phyloP scores from a whole-genome alignment of 2,113 vertebrate genomes.

The Platycercus adscitus region DNA sequence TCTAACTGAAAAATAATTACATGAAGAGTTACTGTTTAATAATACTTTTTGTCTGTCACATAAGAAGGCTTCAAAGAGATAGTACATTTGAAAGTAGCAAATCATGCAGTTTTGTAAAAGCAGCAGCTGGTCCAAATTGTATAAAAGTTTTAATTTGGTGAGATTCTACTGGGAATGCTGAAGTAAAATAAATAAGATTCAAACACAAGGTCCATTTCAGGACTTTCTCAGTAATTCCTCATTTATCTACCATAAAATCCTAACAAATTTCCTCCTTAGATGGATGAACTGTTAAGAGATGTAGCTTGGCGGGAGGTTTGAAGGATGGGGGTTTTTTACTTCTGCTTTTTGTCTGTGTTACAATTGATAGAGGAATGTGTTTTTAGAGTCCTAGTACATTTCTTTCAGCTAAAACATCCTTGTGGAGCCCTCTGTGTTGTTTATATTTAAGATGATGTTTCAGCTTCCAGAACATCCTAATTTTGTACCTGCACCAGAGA shows the following conservation, averaged over 20 bases:
- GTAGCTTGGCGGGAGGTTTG: neutral
- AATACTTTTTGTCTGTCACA: neutral
- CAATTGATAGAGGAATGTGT: neutral
- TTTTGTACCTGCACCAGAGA: neutral
- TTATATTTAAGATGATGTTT: neutral
- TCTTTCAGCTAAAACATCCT: neutral
- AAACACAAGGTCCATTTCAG: neutral
- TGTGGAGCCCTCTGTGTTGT: neutral
- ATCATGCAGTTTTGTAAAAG: neutral
- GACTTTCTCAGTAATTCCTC: neutral
- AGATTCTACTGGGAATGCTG: neutral
- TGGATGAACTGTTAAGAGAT: neutral
- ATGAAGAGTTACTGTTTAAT: neutral
- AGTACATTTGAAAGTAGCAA: neutral
- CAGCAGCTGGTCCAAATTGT: neutral
- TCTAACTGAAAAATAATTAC: neutral
- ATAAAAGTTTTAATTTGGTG: neutral
- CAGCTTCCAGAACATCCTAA: neutral
- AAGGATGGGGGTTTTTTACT: neutral
- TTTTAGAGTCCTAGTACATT: neutral
- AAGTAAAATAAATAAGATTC: neutral
- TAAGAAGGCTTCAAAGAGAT: neutral
- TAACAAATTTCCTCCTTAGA: neutral
- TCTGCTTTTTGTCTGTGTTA: neutral
- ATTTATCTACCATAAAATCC: slow-evolving; percentile 9